Conservation (phyloP, 2,113 vertebrate genomes). For the Archocentrus centrarchus region DNA sequence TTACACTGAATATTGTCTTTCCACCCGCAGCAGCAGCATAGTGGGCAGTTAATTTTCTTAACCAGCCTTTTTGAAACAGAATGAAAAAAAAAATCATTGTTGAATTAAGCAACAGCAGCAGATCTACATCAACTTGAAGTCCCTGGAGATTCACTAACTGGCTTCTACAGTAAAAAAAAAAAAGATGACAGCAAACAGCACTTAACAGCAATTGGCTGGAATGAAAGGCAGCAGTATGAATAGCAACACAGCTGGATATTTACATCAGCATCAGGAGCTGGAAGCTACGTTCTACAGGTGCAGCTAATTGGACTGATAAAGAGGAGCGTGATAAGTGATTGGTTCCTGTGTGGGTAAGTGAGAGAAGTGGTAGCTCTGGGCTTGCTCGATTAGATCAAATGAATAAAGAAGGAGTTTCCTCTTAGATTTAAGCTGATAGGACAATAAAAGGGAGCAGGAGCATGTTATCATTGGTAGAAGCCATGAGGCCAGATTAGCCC, state of each 20-base stretch:
- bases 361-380: conserved; percentile 32
- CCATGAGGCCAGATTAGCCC: conserved; percentile 1
- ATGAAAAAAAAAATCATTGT: background rate
- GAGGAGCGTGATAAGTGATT: conserved; percentile 34
- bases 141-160: conserved; percentile 21
- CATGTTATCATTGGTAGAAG: conserved; percentile 3
- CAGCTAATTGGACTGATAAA: conserved; percentile 57
- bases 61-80: conserved; percentile 11
- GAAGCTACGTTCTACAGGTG: conserved; percentile 28
- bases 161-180: background rate
- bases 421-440: conserved; percentile 25
- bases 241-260: conserved; percentile 45
- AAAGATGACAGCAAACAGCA: conserved; percentile 18
- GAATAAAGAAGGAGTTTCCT: conserved; percentile 21
- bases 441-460: conserved; percentile 7
- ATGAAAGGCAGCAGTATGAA: background rate
- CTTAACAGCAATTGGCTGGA: background rate
- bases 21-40: background rate
- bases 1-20: background rate
- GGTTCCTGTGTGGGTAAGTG: conserved; percentile 6
- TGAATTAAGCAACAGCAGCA: conserved; percentile 15
- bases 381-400: conserved; percentile 30
- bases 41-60: background rate
- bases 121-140: conserved; percentile 16
- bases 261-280: conserved; percentile 4